These are phyloP conservation scores for Osmerus mordax DNA, from an alignment of 2,113 vertebrate genomes.

Conservation along the genomic window DNA sequence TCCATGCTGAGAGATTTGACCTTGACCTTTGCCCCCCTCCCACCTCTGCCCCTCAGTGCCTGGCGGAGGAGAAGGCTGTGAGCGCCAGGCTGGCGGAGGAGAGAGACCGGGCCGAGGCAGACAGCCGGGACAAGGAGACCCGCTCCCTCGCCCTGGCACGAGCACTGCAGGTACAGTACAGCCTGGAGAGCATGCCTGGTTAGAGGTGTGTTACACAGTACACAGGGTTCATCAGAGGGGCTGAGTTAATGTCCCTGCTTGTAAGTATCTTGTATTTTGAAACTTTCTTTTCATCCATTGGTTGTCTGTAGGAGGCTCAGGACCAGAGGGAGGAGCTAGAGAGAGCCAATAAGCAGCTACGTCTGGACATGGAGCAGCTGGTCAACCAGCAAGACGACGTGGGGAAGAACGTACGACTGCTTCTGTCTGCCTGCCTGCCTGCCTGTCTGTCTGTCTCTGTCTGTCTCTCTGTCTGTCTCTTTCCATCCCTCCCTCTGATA, in stretches of 20 bases:
- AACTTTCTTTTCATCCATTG: background rate
- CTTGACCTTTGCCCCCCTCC: background rate
- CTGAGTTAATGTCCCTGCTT: background rate
- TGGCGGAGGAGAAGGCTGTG: constrained; percentile 86
- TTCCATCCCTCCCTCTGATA: background rate
- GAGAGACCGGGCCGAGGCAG: constrained; percentile 82
- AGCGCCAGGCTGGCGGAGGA: constrained; percentile 81
- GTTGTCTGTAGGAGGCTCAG: constrained; percentile 68
- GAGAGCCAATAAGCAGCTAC: constrained; percentile 81
- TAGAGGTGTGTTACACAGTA: background rate
- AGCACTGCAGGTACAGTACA: constrained; percentile 69
- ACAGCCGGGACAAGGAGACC: constrained; percentile 85
- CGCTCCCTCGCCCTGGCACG: constrained; percentile 75
- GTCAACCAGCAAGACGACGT: constrained; percentile 89
- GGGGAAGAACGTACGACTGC: constrained; percentile 80
- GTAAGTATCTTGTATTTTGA: background rate
- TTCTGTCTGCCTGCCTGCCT: constrained; percentile 13
- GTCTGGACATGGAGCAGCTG: constrained; percentile 83
- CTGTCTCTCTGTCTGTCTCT: background rate
- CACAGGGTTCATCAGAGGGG: background rate
- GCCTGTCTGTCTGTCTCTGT: background rate
- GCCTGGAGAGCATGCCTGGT: background rate
- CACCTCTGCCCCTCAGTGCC: constrained; percentile 65
- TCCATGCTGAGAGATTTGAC: background rate
- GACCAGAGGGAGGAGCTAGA: constrained; percentile 83